Percentiles rank a stretch among this genome's conserved stretches.
These are phyloP conservation scores for Portevinia maculata DNA, from an alignment of 2,888 invertebrate species.

Conservation along the genomic window DNA sequence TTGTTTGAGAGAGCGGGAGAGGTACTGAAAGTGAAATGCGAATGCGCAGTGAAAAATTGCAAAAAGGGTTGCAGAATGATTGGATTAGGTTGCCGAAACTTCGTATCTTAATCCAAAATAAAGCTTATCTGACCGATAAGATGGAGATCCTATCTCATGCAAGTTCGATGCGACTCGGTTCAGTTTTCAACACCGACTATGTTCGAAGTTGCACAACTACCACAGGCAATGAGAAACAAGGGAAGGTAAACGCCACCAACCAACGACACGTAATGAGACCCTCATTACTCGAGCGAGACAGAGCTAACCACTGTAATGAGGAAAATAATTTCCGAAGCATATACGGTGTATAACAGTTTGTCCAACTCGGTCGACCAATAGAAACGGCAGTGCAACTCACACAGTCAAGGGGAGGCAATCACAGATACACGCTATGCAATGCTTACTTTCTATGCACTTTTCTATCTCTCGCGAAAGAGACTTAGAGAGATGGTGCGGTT, in stretches of 20 bases:
- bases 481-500: conserved; percentile 47
- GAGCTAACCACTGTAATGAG: conserved; percentile 71
- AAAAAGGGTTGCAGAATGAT: background rate
- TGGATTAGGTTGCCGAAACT: background rate
- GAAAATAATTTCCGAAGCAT: conserved; percentile 57
- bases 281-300: conserved; percentile 72
- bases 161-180: conserved; percentile 31
- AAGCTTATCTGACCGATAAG: conserved; percentile 46
- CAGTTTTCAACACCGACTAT: background rate
- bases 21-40: conserved; percentile 16
- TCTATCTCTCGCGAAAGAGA: conserved; percentile 68
- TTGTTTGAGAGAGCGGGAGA: background rate
- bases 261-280: conserved; percentile 72
- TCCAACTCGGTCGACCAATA: conserved; percentile 51
- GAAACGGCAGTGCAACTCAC: conserved; percentile 65
- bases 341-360: conserved; percentile 69
- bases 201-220: conserved; percentile 20
- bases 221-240: conserved; percentile 30
- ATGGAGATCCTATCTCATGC: background rate
- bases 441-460: conserved; percentile 71
- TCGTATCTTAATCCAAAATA: background rate
- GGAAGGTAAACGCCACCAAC: conserved; percentile 66
- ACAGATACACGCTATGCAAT: conserved; percentile 31
- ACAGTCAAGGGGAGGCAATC: conserved; percentile 43
- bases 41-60: conserved; percentile 27